Conservation (phyloP, 2,113 vertebrate genomes). For the Benitochromis conjunctus region DNA sequence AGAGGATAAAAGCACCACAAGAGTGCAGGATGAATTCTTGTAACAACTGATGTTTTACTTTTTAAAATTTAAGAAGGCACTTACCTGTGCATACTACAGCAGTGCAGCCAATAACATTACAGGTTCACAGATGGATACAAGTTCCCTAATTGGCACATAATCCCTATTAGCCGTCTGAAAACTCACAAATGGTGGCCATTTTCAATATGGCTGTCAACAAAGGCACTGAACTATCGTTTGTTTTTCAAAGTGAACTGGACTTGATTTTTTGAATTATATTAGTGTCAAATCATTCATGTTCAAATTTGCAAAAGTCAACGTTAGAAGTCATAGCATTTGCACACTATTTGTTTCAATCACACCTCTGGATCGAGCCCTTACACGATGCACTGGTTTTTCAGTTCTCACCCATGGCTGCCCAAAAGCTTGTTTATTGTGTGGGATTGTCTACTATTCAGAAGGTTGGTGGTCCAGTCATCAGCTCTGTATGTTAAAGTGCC, state of each 20-base stretch:
- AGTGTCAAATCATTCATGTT: background rate
- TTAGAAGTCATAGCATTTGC: background rate
- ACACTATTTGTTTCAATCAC: background rate
- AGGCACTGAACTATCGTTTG: background rate
- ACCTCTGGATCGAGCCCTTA: background rate
- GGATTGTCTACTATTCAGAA: background rate
- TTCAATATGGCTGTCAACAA: background rate
- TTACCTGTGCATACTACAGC: background rate
- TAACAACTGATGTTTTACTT: background rate
- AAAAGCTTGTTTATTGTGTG: background rate
- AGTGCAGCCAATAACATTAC: background rate
- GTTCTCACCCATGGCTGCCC: background rate
- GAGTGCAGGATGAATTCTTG: background rate
- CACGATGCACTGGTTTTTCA: background rate
- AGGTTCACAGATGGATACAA: background rate
- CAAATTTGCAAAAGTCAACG: background rate
- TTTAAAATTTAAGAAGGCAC: background rate
- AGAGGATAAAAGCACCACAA: background rate
- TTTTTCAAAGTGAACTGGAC: background rate
- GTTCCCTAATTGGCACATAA: background rate
- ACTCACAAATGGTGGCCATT: background rate
- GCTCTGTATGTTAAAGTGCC: background rate
- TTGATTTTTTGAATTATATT: background rate
- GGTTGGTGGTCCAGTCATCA: background rate
- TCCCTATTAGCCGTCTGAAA: background rate